Evolutionary conservation across 2,888 invertebrate species (phyloP).

Genomic region (Melangyna quadrimaculata): DNA sequence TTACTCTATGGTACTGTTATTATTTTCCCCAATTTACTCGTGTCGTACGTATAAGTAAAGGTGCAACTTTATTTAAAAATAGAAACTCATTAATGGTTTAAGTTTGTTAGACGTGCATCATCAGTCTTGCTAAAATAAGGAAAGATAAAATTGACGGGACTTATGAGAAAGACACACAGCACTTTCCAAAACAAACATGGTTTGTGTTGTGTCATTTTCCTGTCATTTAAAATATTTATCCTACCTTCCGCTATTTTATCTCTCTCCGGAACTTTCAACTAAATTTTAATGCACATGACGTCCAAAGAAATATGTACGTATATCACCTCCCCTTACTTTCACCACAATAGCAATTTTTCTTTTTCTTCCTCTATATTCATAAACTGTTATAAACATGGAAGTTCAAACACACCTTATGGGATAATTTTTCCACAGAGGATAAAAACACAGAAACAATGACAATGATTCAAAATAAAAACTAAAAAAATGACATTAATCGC

Average conservation of each 20-base stretch:
- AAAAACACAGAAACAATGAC: not conserved
- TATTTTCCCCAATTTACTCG: too few species aligned
- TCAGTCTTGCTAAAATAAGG: not conserved
- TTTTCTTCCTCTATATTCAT: not conserved
- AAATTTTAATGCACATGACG: slow-evolving; percentile 11
- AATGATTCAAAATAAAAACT: not conserved
- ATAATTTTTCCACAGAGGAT: not conserved
- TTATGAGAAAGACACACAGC: not conserved
- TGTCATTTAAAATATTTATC: slow-evolving; percentile 9
- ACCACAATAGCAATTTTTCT: slow-evolving; percentile 5
- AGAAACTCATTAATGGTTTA: not conserved
- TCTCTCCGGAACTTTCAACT: slow-evolving; percentile 3
- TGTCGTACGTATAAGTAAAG: too few species aligned
- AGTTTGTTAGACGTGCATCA: not conserved
- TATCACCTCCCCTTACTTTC: too few species aligned
- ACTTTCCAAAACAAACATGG: not conserved
- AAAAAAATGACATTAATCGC: slow-evolving; percentile 40
- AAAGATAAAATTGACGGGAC: not conserved
- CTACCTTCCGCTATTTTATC: not conserved
- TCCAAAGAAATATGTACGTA: slow-evolving; percentile 2
- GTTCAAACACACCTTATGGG: slow-evolving; percentile 20
- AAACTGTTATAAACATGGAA: slow-evolving; percentile 15
- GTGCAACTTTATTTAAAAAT: not conserved
- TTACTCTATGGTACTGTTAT: not conserved
- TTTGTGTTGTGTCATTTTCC: not conserved